phyloP scores from a whole-genome alignment of 2,888 invertebrate species.

The Drosophila atroscutellata region DNA sequence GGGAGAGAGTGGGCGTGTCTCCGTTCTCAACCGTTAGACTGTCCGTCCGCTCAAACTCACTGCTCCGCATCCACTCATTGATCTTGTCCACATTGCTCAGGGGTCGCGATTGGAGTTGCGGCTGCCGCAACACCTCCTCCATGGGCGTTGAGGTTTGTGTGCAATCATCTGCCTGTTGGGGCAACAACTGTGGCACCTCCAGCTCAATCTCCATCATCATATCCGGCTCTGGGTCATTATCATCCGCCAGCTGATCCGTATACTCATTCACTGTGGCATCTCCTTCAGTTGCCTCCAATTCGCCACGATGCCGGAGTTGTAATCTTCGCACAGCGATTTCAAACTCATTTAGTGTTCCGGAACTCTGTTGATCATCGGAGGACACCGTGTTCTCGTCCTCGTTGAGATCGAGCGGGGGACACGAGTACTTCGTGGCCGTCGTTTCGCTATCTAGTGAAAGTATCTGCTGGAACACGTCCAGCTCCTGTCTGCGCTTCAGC shows the following conservation, averaged over 20 bases:
- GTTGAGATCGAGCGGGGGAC: slow-evolving; percentile 67
- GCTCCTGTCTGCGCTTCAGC: slow-evolving; percentile 87
- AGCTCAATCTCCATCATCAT: slow-evolving; percentile 77
- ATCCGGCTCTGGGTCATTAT: slow-evolving; percentile 67
- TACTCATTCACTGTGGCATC: slow-evolving; percentile 65
- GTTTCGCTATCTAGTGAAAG: slow-evolving; percentile 85
- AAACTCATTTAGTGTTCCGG: slow-evolving; percentile 78
- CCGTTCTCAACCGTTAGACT: slow-evolving; percentile 79
- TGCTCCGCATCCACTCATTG: slow-evolving; percentile 84
- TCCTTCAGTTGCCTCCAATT: slow-evolving; percentile 76
- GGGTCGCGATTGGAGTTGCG: slow-evolving; percentile 68
- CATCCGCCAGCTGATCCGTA: slow-evolving; percentile 60
- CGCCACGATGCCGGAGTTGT: slow-evolving; percentile 61
- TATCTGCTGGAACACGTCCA: slow-evolving; percentile 86
- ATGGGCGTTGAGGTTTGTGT: slow-evolving; percentile 82
- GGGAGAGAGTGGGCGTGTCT: slow-evolving; percentile 64
- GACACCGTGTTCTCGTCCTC: slow-evolving; percentile 75
- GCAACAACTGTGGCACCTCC: slow-evolving; percentile 74
- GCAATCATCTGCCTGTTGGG: slow-evolving; percentile 75
- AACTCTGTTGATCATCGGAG: slow-evolving; percentile 77
- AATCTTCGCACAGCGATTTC: slow-evolving; percentile 71
- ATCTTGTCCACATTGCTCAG: slow-evolving; percentile 83
- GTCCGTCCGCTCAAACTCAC: slow-evolving; percentile 83
- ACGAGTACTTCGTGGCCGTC: slow-evolving; percentile 80
- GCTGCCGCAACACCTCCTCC: slow-evolving; percentile 75